Evolutionary conservation across 2,113 vertebrate genomes (phyloP).

Genomic region (Chunga burmeisteri): DNA sequence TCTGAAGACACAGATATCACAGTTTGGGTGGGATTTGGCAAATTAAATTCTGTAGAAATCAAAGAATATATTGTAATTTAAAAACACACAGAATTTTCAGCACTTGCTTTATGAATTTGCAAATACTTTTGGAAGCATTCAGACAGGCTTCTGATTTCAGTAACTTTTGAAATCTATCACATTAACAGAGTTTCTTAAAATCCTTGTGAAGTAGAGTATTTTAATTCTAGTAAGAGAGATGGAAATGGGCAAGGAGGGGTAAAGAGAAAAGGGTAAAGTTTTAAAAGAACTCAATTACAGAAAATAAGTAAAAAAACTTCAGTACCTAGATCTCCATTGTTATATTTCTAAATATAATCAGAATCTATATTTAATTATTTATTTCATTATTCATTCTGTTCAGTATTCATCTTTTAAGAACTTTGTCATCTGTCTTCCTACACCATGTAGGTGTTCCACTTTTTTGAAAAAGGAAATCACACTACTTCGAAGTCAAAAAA

Average conservation of each 20-base stretch:
- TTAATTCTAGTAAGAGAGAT: not conserved
- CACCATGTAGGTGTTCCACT: not conserved
- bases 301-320: not conserved
- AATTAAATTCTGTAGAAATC: not conserved
- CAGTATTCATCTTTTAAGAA: not conserved
- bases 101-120: not conserved
- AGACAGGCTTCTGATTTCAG: not conserved
- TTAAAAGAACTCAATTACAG: not conserved
- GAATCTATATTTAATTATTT: not conserved
- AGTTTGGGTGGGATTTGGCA: not conserved
- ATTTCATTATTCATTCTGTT: not conserved
- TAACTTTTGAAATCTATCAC: not conserved
- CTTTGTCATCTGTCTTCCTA: not conserved
- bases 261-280: not conserved
- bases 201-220: not conserved
- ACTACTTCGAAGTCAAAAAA: not conserved
- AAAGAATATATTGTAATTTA: not conserved
- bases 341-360: not conserved
- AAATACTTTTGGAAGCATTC: not conserved
- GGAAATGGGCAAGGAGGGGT: not conserved
- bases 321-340: not conserved
- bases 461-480: not conserved
- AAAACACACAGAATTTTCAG: not conserved
- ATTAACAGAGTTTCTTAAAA: not conserved
- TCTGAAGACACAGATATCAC: not conserved